These are phyloP conservation scores for Notamacropus eugenii DNA, from an alignment of 2,797 vertebrate genomes.

Conservation along the genomic window DNA sequence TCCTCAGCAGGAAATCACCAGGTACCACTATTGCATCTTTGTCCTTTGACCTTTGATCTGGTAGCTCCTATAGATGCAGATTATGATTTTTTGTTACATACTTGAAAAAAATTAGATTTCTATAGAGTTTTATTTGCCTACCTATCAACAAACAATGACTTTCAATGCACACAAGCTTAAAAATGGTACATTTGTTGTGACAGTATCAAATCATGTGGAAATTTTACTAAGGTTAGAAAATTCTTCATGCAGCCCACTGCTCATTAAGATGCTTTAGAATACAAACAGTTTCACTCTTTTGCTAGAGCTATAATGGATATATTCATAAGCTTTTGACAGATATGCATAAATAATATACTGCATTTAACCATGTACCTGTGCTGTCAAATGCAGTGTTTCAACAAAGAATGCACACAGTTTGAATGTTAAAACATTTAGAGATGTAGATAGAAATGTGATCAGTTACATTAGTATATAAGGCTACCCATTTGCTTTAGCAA, in stretches of 20 bases:
- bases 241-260: not conserved
- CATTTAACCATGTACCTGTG: not conserved
- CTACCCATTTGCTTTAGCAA: not conserved
- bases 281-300: constrained; percentile 26
- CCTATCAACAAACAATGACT: not conserved
- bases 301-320: not conserved
- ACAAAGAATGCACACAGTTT: not conserved
- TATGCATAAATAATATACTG: constrained; percentile 4
- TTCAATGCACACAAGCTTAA: constrained; percentile 24
- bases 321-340: not conserved
- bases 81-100: not conserved
- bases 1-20: not conserved
- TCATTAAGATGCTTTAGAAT: not conserved
- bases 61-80: not conserved
- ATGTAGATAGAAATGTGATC: not conserved
- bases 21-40: not conserved
- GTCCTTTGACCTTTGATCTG: not conserved
- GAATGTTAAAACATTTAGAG: not conserved
- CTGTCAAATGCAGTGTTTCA: not conserved
- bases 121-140: not conserved
- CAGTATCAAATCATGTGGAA: not conserved
- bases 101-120: not conserved
- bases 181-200: constrained; percentile 1
- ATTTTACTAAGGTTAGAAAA: not conserved
- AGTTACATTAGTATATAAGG: not conserved